A percentile compares a stretch with the other conserved stretches of the same genome.
Conservation (phyloP, 1,140 invertebrate species). For the Zaprionus taronus region DNA sequence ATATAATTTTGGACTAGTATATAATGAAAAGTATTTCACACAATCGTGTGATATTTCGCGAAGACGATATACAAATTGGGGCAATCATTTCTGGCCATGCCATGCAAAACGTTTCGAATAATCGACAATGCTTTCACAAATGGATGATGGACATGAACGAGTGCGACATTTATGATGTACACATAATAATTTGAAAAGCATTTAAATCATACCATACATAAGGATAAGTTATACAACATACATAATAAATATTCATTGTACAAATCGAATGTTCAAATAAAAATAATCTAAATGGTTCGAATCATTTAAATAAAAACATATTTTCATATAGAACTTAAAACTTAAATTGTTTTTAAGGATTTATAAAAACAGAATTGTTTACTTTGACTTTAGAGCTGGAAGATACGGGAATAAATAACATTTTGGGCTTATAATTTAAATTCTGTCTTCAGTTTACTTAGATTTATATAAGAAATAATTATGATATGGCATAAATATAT, state of each 20-base stretch:
- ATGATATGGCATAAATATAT: no score
- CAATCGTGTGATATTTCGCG: neutral
- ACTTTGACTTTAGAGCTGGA: constrained; percentile 10
- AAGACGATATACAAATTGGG: constrained; percentile 3
- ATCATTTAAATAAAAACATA: neutral
- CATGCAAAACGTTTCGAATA: constrained; percentile 32
- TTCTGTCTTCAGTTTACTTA: neutral
- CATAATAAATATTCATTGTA: neutral
- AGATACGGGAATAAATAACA: neutral
- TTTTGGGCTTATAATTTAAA: neutral
- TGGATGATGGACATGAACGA: neutral
- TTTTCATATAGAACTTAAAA: constrained; percentile 4
- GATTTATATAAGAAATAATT: no score
- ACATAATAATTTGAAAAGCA: constrained; percentile 5
- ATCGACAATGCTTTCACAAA: constrained; percentile 6
- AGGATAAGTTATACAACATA: neutral
- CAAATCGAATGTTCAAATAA: constrained; percentile 10
- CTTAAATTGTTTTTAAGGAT: neutral
- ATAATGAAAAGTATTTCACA: constrained; percentile 15
- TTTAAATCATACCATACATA: constrained; percentile 1
- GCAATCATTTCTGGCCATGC: constrained; percentile 40
- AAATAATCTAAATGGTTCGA: neutral
- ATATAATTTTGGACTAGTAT: neutral
- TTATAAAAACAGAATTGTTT: neutral
- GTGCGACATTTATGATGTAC: constrained; percentile 10